Conservation (phyloP, 2,113 vertebrate species). For the Peromyscus leucopus region DNA sequence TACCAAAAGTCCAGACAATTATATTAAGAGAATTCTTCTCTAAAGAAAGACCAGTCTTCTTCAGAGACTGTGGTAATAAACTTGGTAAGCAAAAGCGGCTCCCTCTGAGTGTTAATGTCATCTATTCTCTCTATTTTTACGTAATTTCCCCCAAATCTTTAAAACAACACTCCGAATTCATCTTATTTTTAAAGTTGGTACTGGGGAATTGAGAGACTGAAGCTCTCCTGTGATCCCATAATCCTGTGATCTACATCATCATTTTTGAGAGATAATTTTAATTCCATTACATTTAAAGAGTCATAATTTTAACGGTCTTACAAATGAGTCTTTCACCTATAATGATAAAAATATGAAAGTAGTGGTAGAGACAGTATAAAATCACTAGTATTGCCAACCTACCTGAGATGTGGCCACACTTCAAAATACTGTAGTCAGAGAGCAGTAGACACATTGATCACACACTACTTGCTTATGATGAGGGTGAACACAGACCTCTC, state of each 20-base stretch:
- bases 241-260: neutral
- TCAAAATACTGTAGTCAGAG: neutral
- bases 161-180: neutral
- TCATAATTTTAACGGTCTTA: neutral
- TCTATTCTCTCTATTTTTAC: neutral
- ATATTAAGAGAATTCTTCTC: neutral
- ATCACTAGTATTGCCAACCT: neutral
- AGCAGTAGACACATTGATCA: neutral
- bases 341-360: neutral
- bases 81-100: neutral
- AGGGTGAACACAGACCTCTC: neutral
- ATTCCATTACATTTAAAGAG: neutral
- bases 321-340: neutral
- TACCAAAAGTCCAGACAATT: neutral
- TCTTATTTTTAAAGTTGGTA: constrained; percentile 16
- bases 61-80: neutral
- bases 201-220: neutral
- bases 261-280: neutral
- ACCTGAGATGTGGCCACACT: neutral
- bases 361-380: neutral
- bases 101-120: neutral
- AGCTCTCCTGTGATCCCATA: neutral
- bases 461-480: neutral
- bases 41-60: neutral
- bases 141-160: neutral